Base-by-base conservation (phyloP, 92 coral and sea anemone species). In the Umimayanthus chanpuru region DNA sequence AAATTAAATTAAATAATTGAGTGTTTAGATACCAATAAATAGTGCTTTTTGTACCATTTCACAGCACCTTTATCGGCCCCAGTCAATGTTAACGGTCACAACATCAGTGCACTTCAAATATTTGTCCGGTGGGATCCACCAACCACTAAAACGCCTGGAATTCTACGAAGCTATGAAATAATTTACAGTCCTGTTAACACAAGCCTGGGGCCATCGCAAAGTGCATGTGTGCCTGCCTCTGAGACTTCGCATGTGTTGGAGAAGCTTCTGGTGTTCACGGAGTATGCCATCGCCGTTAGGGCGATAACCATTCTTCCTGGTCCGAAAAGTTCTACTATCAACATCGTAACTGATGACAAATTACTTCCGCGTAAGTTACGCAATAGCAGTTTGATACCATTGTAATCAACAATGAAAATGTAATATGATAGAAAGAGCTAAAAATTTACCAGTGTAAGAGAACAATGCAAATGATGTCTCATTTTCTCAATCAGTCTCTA, bases 311-410 rank as follows among this genome's bases (percentile, higher is more conserved):
- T 83, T n/a, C 61, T 41, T 21, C 77, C 87, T 2, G 87, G 87
- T 21, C 67, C 79, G 21, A 23, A 9, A 1, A 83, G 87, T 44
- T 7, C 9, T 9, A 28, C 1, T 3, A 21, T 70, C 32, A 47
- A 0, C 15, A 25, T 83, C 28, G 41, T 32, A n/a, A 83, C 87
- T 14, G 87, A 83, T 70, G 87, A 83, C 78, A 83, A 83, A 32
- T 11, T 83, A 15, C 78, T 83, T 5, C 87, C 87, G 4, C 87
- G 87, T 83, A 83, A 83, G 87, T 83, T 8, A 15, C 39, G 49
- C 15, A 9, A 10, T 26, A 10, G 12, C 9, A 11, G 38, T 18
- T 71, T 9, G 76, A 53, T 11, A 53, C 58, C 58, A 53, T 53
- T 53, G 0, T 11, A 53, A 11, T 0, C n/a, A 20, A 53, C 18